Conservation (phyloP, 2,888 invertebrate genomes). For the Boloria euphrosyne region DNA sequence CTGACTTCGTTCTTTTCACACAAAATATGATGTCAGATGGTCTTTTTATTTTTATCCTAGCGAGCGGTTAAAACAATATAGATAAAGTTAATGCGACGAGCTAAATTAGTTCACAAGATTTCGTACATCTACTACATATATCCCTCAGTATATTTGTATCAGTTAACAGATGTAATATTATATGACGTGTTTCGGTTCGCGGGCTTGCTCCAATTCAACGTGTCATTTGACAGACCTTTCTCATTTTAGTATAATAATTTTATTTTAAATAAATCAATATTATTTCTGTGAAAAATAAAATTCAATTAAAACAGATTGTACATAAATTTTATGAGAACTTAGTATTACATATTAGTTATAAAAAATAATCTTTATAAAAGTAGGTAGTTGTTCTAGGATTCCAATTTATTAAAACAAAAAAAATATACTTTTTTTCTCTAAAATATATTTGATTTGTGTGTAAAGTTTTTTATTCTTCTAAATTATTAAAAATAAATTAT, state of each 20-base stretch:
- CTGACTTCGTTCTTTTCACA: too few relatives aligned
- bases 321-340: too few relatives aligned
- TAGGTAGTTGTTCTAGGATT: too few relatives aligned
- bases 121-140: slow-evolving; percentile 42
- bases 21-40: too few relatives aligned
- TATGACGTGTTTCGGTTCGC: slow-evolving; percentile 72
- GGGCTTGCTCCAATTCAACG: slow-evolving; percentile 73
- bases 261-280: slow-evolving; percentile 8
- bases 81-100: too few relatives aligned
- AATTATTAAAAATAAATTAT: neutral
- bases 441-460: neutral
- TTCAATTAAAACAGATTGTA: too few relatives aligned
- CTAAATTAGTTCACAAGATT: neutral
- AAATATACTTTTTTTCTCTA: neutral
- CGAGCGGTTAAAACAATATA: too few relatives aligned
- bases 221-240: slow-evolving; percentile 79
- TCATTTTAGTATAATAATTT: slow-evolving; percentile 63
- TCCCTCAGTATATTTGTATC: slow-evolving; percentile 67
- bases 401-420: too few relatives aligned
- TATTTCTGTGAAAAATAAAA: too few relatives aligned
- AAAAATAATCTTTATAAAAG: too few relatives aligned
- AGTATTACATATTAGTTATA: too few relatives aligned
- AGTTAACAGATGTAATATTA: slow-evolving; percentile 72
- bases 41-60: too few relatives aligned
- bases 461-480: slow-evolving; percentile 5